Base-by-base conservation (phyloP, 2,888 invertebrate species). In the Autographa pulchrina region DNA sequence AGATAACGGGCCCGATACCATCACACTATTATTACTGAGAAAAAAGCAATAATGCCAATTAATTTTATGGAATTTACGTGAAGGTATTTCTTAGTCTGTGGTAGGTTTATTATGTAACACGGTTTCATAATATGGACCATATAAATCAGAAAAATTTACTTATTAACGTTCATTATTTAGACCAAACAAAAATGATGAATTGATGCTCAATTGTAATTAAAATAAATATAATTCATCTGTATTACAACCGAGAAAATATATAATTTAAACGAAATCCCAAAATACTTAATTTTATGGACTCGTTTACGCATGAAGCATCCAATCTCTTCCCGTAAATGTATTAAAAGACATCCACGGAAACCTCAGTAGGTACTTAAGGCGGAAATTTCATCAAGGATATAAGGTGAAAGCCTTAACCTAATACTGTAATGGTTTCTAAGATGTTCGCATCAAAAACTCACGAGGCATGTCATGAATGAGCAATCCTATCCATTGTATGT, bases 1-100 rank as follows among this genome's bases (percentile, higher is more conserved):
- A 73, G 85, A 83, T 83, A 83, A 85, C 75, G 78, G 79, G 52
- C 54, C 62, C 67, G 86, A 85, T 85, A 74, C 70, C 74, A 86
- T 85, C 83, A 61, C 70, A 62, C 69, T 77, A 79, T 76, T 77
- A 75, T 85, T 78, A 72, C 65, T 32, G 61, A 67, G 75, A 80
- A 80, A 80, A 85, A 83, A 84, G 74, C 74, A 72, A 80, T 82
- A 74, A 82, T 77, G 78, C 84, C 86, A 85, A 85, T 88, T 86
- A 79, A 81, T 82, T 84, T 80, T 70, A 81, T 75, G 77, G 83
- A 68, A 67, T 77, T 72, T 78, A 78, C 84, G 79, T 75, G 68
- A 72, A 69, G 70, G 60, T 70, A 81, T 78, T 74, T 70, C 64
- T 59, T 73, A 25, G 52, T 43, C 58, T 69, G 64, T 66, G 58